Percentiles rank a stretch among this genome's conserved stretches.
These are phyloP conservation scores for Drosophila subquinaria DNA, from an alignment of 2,888 invertebrate genomes.

Conservation along the genomic window DNA sequence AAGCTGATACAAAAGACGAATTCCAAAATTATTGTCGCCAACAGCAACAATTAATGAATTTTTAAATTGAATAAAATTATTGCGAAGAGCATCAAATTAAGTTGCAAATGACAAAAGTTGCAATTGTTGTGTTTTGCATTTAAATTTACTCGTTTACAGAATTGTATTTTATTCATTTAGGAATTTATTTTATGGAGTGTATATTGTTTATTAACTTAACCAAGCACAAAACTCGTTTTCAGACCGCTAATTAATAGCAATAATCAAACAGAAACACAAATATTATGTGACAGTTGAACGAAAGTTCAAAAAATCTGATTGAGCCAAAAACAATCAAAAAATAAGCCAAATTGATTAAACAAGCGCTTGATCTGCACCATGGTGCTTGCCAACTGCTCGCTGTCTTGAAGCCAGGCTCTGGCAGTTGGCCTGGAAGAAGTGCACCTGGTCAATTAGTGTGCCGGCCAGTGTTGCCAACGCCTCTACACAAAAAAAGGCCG, in stretches of 20 bases:
- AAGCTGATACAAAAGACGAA: not conserved
- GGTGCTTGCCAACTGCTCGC: slow-evolving; percentile 84
- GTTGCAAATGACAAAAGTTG: slow-evolving; percentile 55
- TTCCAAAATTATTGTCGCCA: slow-evolving; percentile 1
- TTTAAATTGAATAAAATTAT: slow-evolving; percentile 40
- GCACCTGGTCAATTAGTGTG: slow-evolving; percentile 88
- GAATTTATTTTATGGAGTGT: not conserved
- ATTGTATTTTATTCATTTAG: slow-evolving; percentile 13
- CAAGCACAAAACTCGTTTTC: not conserved
- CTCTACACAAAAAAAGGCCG: too few species aligned
- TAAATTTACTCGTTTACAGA: slow-evolving; percentile 4
- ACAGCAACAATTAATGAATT: slow-evolving; percentile 10
- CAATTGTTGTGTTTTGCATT: slow-evolving; percentile 25
- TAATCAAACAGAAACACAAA: not conserved
- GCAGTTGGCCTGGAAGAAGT: slow-evolving; percentile 88
- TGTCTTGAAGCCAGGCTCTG: slow-evolving; percentile 88
- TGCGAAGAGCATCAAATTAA: slow-evolving; percentile 55
- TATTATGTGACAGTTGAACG: not conserved
- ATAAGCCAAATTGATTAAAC: too few species aligned
- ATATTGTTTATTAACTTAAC: not conserved
- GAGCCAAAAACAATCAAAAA: too few species aligned
- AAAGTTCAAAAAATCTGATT: too few species aligned
- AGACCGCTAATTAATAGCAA: not conserved
- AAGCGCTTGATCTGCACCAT: slow-evolving; percentile 91
- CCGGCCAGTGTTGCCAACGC: too few species aligned